Conservation (phyloP, 2,113 vertebrate genomes). For the Cichladusa arquata region DNA sequence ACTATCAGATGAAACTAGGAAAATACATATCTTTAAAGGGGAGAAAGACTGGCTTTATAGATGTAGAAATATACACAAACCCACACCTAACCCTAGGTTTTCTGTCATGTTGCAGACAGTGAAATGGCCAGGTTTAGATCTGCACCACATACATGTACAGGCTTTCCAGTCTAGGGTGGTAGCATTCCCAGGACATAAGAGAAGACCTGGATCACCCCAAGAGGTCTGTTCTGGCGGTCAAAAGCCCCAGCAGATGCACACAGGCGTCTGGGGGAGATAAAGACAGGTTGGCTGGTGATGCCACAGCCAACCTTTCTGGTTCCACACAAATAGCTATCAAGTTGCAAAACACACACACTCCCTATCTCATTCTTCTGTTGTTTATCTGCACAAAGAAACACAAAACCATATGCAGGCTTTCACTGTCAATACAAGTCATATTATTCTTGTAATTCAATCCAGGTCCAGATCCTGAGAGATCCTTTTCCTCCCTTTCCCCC, state of each 20-base stretch:
- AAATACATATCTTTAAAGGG: not conserved
- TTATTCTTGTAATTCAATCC: slow-evolving; percentile 50
- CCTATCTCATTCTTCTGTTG: not conserved
- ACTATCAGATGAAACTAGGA: not conserved
- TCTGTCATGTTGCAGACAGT: not conserved
- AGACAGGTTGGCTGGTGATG: not conserved
- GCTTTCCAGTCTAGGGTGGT: not conserved
- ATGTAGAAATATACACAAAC: not conserved
- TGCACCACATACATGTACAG: not conserved
- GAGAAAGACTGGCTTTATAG: not conserved
- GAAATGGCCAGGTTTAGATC: not conserved
- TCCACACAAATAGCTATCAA: not conserved
- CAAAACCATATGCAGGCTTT: slow-evolving; percentile 6
- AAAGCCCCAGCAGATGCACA: not conserved
- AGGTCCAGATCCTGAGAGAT: not conserved
- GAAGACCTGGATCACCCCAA: not conserved
- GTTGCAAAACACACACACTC: not conserved
- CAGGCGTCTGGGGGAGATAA: fast-evolving
- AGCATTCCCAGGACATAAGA: fast-evolving
- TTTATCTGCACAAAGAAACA: not conserved
- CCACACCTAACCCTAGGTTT: not conserved
- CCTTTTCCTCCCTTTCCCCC: not conserved
- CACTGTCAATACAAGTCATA: not conserved
- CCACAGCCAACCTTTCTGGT: not conserved
- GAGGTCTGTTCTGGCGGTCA: not conserved